Conservation (phyloP, 2,888 invertebrate genomes). For the Eupelmus urozonus region DNA sequence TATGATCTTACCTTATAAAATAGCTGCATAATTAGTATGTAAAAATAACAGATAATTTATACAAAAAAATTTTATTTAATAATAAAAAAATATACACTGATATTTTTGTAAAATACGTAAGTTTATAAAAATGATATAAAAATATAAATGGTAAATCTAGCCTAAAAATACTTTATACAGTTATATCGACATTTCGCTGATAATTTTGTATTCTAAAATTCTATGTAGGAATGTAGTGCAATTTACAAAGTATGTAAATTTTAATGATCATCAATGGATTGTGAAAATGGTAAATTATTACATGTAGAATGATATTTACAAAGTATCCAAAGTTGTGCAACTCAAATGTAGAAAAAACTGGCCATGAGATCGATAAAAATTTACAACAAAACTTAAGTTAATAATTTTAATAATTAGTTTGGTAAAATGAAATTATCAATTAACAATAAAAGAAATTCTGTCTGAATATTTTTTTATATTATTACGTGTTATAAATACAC, state of each 20-base stretch:
- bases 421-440: constrained; percentile 31
- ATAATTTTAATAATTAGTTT: constrained; percentile 20
- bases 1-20: neutral
- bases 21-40: neutral
- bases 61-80: constrained; percentile 34
- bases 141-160: constrained; percentile 1
- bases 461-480: constrained; percentile 2
- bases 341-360: constrained; percentile 43
- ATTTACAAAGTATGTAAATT: neutral
- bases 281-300: constrained; percentile 1
- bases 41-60: neutral
- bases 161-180: constrained; percentile 11
- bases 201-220: neutral
- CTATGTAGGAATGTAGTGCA: neutral
- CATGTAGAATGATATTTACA: constrained; percentile 58
- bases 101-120: constrained; percentile 18
- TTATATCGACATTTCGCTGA: constrained; percentile 6
- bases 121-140: constrained; percentile 19
- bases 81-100: constrained; percentile 39
- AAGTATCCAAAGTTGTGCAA: constrained; percentile 49
- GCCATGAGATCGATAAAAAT: constrained; percentile 58
- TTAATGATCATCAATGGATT: neutral
- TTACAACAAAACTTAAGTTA: constrained; percentile 21
- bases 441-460: neutral
- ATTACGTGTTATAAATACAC: neutral